Evolutionary conservation across 2,797 vertebrate genomes (phyloP), one percentile per base, ranked within the genome.

Genomic region (Oreochromis grahami): DNA sequence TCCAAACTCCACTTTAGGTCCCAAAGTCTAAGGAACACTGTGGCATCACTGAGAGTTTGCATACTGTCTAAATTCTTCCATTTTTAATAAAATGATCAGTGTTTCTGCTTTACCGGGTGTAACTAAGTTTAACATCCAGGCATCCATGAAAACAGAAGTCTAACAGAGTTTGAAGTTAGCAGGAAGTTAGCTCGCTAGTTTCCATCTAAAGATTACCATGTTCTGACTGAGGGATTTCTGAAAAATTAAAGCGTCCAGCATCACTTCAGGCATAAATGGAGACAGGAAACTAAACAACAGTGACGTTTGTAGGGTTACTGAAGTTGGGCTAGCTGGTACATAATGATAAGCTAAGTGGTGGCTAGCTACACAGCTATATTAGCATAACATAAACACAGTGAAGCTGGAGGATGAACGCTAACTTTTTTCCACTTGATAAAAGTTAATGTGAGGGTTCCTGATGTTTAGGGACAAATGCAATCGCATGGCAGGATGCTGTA

Each of bases 71-170:
- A 32, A 58, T 32, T 58, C 15, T 58, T 58, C 15, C 15, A 58
- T 19, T 29, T 58, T 32, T 34, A 19, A 58, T 34, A 58, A 58
- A 58, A 34, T 34, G 0, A 58, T 58, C 15, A 17, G 15, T 19
- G 56, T 34, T 8, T 29, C 0, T 0, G 15, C 15, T 58, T 15
- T 58, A 32, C 55, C 55, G 32, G 26, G 29, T 58, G 26, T 17
- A 32, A 19, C 8, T 10, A 58, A 32, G 8, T 32, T 32, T 19
- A 58, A 58, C 14, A 58, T 56, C 8, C 26, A 56, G 14, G 55
- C 7, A 29, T 32, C 26, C 55, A 58, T 58, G 55, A 58, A 58
- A 58, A 58, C 26, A 58, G 26, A 58, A 32, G 55, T 58, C 8
- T 29, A 29, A 56, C 24, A 29, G 53, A 14, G 13, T 55, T 55